Conservation (phyloP, 2,113 vertebrate genomes). For the Paracyprichromis sp. region DNA sequence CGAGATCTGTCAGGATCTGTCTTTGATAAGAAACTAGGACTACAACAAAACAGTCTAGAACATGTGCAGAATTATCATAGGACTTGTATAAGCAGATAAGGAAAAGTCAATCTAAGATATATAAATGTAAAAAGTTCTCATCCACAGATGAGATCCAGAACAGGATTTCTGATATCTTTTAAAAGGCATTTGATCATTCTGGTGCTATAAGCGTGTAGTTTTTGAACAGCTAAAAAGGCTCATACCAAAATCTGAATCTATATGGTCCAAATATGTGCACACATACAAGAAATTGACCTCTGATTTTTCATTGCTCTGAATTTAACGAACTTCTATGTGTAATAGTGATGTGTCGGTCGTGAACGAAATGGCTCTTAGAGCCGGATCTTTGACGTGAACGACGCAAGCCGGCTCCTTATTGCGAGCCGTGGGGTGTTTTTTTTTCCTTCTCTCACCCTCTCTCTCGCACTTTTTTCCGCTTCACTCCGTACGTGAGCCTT, state of each 20-base stretch:
- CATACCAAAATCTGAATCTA: neutral
- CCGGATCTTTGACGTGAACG: neutral
- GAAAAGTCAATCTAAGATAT: neutral
- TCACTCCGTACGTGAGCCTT: neutral
- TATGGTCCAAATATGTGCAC: neutral
- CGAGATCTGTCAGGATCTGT: neutral
- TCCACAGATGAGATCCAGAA: neutral
- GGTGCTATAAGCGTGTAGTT: neutral
- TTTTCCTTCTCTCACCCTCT: neutral
- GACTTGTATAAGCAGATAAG: neutral
- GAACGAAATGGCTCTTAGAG: neutral
- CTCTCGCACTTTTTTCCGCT: neutral
- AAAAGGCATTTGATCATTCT: neutral
- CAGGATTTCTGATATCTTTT: neutral
- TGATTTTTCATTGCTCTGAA: neutral
- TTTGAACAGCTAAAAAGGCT: neutral
- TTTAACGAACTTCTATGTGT: neutral
- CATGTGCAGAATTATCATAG: neutral
- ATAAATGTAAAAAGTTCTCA: neutral
- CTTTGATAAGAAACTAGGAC: neutral
- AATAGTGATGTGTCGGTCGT: neutral
- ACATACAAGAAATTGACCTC: neutral
- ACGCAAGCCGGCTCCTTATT: neutral
- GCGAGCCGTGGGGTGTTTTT: rapidly evolving
- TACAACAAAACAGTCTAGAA: neutral